Evolutionary conservation across 2,888 invertebrate species (phyloP).

Genomic region (Thera obeliscata): DNA sequence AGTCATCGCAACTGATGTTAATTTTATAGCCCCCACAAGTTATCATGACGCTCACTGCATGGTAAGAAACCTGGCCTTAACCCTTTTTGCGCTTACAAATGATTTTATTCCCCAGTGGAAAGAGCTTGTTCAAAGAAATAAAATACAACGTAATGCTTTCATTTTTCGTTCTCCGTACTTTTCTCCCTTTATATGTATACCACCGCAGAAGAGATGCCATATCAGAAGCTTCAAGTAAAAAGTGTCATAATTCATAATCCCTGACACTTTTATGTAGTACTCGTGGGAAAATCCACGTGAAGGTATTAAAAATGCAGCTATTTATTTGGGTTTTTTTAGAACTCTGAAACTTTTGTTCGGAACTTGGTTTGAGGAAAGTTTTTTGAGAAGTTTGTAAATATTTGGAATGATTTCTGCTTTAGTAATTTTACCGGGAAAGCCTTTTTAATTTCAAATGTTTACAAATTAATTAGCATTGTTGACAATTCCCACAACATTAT

Average conservation of each 20-base stretch:
- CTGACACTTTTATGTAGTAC: constrained; percentile 36
- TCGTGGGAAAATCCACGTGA: constrained; percentile 43
- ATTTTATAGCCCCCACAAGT: too few species aligned
- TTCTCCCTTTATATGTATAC: constrained; percentile 29
- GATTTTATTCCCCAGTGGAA: constrained; percentile 2
- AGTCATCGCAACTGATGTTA: too few species aligned
- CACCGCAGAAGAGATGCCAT: constrained; percentile 47
- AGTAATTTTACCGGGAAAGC: background rate
- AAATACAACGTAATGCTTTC: constrained; percentile 23
- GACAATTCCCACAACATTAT: too few species aligned
- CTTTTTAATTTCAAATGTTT: too few species aligned
- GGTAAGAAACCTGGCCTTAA: background rate
- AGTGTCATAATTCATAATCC: constrained; percentile 20
- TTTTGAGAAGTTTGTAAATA: background rate
- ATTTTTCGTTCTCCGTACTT: constrained; percentile 19
- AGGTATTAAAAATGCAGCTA: constrained; percentile 24
- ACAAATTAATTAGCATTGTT: too few species aligned
- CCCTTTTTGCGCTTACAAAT: constrained; percentile 7
- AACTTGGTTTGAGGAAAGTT: constrained; percentile 8
- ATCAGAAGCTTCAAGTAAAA: constrained; percentile 3
- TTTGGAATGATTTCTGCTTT: background rate
- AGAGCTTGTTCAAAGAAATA: constrained; percentile 2
- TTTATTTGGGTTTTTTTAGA: constrained; percentile 4
- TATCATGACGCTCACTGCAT: background rate
- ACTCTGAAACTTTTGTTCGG: background rate